These are phyloP conservation scores for Lysiphlebus fabarum DNA, from an alignment of 1,140 invertebrate genomes.

Conservation along the genomic window DNA sequence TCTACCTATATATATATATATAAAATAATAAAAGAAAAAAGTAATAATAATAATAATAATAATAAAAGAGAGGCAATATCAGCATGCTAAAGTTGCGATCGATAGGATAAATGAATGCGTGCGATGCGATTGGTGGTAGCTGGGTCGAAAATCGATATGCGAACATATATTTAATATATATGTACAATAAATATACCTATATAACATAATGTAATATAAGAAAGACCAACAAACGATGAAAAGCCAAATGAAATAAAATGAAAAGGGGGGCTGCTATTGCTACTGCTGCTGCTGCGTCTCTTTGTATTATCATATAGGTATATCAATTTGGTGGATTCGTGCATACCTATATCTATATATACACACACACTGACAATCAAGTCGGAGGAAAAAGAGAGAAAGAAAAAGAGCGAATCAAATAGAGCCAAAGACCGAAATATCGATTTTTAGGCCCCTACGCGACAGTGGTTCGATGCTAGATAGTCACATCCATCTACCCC, in stretches of 20 bases:
- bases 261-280: conserved; percentile 47
- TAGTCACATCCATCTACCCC: conserved; percentile 49
- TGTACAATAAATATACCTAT: too few species aligned
- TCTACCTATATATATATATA: too few species aligned
- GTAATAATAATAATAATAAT: too few species aligned
- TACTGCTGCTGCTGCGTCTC: conserved; percentile 18
- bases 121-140: conserved; percentile 49
- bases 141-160: conserved; percentile 49
- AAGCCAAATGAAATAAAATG: conserved; percentile 14
- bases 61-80: too few species aligned
- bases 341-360: too few species aligned
- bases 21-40: too few species aligned
- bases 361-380: conserved; percentile 28
- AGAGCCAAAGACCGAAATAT: conserved; percentile 58
- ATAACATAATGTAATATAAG: too few species aligned
- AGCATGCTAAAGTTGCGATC: conserved; percentile 47
- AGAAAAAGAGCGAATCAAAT: conserved; percentile 34
- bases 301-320: not conserved
- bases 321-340: not conserved
- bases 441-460: conserved; percentile 55
- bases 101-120: conserved; percentile 58
- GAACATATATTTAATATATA: conserved; percentile 38
- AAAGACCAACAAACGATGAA: not conserved
- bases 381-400: conserved; percentile 24
- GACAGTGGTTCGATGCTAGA: conserved; percentile 52